phyloP scores from a whole-genome alignment of 2,888 invertebrate species.

The Pristionchus entomophagus region DNA sequence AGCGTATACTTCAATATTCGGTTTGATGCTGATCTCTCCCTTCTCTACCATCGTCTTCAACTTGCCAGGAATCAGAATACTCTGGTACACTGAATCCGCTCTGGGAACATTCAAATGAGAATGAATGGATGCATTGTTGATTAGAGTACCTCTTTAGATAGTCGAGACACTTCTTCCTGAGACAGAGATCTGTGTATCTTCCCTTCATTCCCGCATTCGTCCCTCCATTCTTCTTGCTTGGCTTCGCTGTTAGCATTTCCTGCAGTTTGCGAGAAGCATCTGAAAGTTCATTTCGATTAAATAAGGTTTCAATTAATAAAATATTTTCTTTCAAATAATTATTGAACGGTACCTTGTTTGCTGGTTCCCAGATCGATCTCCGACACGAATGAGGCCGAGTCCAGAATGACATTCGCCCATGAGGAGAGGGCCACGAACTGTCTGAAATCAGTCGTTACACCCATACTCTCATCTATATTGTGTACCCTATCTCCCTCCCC shows the following conservation, averaged over 20 bases:
- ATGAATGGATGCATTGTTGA: too few relatives aligned
- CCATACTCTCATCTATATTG: neutral
- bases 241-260: slow-evolving; percentile 14
- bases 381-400: slow-evolving; percentile 42
- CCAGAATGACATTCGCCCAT: slow-evolving; percentile 48
- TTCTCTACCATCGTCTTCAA: slow-evolving; percentile 36
- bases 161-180: slow-evolving; percentile 43
- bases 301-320: too few relatives aligned
- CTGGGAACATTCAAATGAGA: slow-evolving; percentile 1
- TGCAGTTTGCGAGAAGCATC: slow-evolving; percentile 43
- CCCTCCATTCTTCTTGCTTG: neutral
- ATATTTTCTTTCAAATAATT: too few relatives aligned
- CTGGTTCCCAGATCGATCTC: slow-evolving; percentile 59
- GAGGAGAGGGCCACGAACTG: slow-evolving; percentile 48
- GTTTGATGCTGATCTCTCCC: slow-evolving; percentile 26
- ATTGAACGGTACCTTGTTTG: slow-evolving; percentile 53
- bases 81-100: slow-evolving; percentile 43
- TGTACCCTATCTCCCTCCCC: too few relatives aligned
- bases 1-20: slow-evolving; percentile 41
- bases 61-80: neutral
- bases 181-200: slow-evolving; percentile 13
- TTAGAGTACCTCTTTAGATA: slow-evolving; percentile 43
- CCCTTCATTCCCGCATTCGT: neutral
- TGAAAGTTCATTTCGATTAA: too few relatives aligned
- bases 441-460: neutral